These are phyloP conservation scores for Planococcus citri DNA, from an alignment of 1,140 invertebrate genomes.

Conservation along the genomic window DNA sequence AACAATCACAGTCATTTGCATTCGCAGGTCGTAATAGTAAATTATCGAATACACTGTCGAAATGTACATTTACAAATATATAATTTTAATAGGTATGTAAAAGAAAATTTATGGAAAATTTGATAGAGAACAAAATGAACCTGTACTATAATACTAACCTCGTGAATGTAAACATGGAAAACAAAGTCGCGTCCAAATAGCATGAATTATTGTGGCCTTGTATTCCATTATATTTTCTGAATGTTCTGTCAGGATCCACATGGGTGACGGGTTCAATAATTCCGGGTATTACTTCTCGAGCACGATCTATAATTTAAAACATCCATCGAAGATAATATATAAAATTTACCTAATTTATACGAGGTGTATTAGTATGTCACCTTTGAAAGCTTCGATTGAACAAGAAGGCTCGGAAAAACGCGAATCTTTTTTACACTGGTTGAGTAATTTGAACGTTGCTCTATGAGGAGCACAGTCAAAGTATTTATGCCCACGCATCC, in stretches of 20 bases:
- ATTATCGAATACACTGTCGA: slow-evolving; percentile 72
- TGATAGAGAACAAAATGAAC: neutral
- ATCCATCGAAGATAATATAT: too few species aligned
- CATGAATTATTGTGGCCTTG: slow-evolving; percentile 97
- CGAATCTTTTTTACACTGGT: slow-evolving; percentile 62
- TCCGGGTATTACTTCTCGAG: slow-evolving; percentile 43
- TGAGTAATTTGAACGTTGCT: slow-evolving; percentile 62
- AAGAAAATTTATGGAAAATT: neutral
- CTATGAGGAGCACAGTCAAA: slow-evolving; percentile 57
- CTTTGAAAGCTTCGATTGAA: neutral
- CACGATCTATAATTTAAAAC: neutral
- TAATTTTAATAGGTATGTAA: neutral
- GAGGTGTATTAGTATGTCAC: too few species aligned
- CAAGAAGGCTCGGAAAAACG: slow-evolving; percentile 48
- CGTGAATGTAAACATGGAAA: slow-evolving; percentile 93
- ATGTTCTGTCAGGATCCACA: slow-evolving; percentile 49
- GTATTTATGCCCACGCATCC: slow-evolving; percentile 52
- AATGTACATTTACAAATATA: neutral
- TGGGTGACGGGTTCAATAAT: slow-evolving; percentile 57
- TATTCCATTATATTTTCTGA: slow-evolving; percentile 73
- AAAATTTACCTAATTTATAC: too few species aligned
- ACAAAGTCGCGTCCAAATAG: slow-evolving; percentile 90
- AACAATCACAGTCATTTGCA: slow-evolving; percentile 64
- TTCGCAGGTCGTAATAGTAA: slow-evolving; percentile 62
- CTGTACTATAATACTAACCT: slow-evolving; percentile 32